Evolutionary conservation across 2,797 vertebrate species (phyloP).

Genomic region (Sciaenops ocellatus): DNA sequence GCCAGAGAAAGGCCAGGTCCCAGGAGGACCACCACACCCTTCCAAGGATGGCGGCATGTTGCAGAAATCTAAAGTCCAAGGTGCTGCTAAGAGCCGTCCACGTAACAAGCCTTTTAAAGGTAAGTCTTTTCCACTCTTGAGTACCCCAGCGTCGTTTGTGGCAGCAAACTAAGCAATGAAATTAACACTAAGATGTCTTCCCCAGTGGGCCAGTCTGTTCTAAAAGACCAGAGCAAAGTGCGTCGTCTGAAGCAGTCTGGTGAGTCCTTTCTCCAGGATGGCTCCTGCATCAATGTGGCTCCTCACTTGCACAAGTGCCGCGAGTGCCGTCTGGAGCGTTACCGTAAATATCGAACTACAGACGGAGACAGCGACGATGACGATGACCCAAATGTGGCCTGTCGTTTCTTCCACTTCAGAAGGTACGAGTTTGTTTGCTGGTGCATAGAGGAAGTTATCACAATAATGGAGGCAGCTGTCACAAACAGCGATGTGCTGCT

Average conservation of each 20-base stretch:
- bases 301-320: slow-evolving; percentile 99
- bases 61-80: slow-evolving; percentile 91
- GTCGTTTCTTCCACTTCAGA: slow-evolving; percentile 99
- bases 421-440: slow-evolving; percentile 81
- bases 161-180: not conserved
- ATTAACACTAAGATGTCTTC: slow-evolving; percentile 42
- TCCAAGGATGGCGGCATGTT: slow-evolving; percentile 83
- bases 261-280: slow-evolving; percentile 98
- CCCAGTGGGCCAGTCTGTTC: slow-evolving; percentile 95
- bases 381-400: slow-evolving; percentile 98
- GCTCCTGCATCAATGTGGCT: slow-evolving; percentile 98
- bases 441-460: no score
- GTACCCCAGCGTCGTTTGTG: not conserved
- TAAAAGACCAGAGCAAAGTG: slow-evolving; percentile 97
- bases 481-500: not conserved
- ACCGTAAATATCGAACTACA: slow-evolving; percentile 92
- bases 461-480: not conserved
- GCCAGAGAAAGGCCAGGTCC: slow-evolving; percentile 87
- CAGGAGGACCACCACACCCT: slow-evolving; percentile 86
- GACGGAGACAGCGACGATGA: slow-evolving; percentile 97
- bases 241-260: slow-evolving; percentile 98
- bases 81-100: slow-evolving; percentile 91
- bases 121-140: slow-evolving; percentile 61
- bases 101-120: slow-evolving; percentile 97
- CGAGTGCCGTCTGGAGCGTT: slow-evolving; percentile 97